phyloP scores from a whole-genome alignment of 2,113 vertebrate species.

The Hemicordylus capensis region DNA sequence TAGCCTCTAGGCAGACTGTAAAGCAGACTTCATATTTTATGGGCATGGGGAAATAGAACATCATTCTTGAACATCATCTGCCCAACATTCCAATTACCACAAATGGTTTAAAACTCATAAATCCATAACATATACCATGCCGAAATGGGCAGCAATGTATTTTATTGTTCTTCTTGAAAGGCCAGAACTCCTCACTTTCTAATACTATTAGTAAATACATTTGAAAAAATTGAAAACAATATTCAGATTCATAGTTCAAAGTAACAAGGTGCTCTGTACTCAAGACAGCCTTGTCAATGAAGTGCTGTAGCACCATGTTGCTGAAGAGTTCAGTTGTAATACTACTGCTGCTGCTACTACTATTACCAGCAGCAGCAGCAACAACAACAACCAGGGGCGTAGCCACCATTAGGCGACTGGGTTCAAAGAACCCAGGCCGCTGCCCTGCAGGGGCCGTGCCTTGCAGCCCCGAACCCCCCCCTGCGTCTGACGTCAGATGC shows the following conservation, averaged over 20 bases:
- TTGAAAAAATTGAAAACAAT: background rate
- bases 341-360: no score
- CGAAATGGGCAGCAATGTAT: background rate
- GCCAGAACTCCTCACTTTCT: background rate
- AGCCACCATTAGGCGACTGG: no score
- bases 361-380: no score
- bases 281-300: background rate
- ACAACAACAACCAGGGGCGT: no score
- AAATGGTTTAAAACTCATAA: background rate
- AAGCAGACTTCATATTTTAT: background rate
- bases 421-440: no score
- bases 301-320: background rate
- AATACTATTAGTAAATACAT: background rate
- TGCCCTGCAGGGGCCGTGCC: no score
- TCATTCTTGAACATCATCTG: background rate
- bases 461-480: no score
- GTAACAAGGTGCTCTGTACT: background rate
- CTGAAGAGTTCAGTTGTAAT: background rate
- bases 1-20: background rate
- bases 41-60: background rate
- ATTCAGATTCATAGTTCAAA: background rate
- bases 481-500: no score
- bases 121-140: background rate
- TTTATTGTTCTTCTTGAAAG: background rate
- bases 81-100: background rate